phyloP scores from a whole-genome alignment of 2,888 invertebrate species.

The Ischnura elegans region DNA sequence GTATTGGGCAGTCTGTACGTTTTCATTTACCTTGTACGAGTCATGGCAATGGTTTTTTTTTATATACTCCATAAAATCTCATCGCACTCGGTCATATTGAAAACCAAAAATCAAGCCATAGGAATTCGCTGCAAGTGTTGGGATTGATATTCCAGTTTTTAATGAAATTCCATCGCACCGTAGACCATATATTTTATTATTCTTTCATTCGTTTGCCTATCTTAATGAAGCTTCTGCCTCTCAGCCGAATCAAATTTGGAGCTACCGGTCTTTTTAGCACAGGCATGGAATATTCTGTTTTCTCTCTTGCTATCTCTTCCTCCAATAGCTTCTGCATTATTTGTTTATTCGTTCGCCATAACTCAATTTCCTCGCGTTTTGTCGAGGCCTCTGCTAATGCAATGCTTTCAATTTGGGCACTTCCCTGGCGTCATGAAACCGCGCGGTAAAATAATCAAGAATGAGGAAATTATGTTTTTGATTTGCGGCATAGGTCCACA shows the following conservation, averaged over 20 bases:
- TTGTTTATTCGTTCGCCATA: background rate
- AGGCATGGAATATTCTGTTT: background rate
- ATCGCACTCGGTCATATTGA: too few species aligned
- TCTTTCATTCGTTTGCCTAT: background rate
- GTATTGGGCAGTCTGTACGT: too few species aligned
- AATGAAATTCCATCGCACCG: background rate
- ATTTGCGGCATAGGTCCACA: background rate
- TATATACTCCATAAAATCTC: too few species aligned
- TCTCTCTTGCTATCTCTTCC: background rate
- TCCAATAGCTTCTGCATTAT: background rate
- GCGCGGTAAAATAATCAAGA: background rate
- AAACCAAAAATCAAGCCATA: too few species aligned
- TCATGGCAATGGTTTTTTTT: too few species aligned
- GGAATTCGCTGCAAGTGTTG: background rate
- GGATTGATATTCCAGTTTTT: background rate
- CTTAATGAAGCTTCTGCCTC: conserved; percentile 9
- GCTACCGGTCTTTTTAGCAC: background rate
- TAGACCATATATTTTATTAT: background rate
- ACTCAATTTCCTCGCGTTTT: background rate
- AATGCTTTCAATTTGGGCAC: background rate
- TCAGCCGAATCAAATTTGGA: background rate
- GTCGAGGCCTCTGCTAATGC: background rate
- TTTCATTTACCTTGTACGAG: too few species aligned
- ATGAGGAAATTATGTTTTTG: background rate
- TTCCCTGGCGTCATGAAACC: background rate